Conservation (phyloP, 2,888 invertebrate genomes). For the Dione vanillae region DNA sequence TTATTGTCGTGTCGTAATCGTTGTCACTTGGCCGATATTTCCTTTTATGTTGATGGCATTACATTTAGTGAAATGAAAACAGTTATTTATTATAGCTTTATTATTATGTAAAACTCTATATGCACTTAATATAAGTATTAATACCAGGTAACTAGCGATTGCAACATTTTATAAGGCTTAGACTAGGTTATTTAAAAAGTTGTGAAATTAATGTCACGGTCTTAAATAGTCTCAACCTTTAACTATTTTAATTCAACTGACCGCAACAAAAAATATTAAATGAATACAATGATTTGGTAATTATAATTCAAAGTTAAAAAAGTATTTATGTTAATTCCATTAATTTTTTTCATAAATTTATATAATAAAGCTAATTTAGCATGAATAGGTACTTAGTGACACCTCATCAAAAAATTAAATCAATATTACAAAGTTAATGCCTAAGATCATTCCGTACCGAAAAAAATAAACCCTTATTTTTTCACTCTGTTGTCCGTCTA, state of each 20-base stretch:
- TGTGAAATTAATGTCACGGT: slow-evolving; percentile 45
- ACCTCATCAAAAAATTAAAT: background rate
- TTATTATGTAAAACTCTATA: slow-evolving; percentile 5
- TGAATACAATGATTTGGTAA: slow-evolving; percentile 29
- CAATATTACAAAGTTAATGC: background rate
- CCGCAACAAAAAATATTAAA: slow-evolving; percentile 29
- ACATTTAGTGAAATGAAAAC: background rate
- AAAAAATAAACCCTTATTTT: background rate
- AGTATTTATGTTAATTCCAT: slow-evolving; percentile 18
- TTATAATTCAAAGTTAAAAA: slow-evolving; percentile 15
- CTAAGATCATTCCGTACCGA: background rate
- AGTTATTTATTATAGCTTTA: background rate
- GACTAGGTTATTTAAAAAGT: slow-evolving; percentile 34
- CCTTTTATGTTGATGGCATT: background rate
- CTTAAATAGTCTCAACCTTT: slow-evolving; percentile 35
- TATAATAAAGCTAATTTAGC: background rate
- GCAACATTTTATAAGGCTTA: slow-evolving; percentile 35
- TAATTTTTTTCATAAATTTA: slow-evolving; percentile 3
- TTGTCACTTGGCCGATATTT: too few relatives aligned
- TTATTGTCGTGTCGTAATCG: too few relatives aligned
- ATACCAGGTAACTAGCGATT: slow-evolving; percentile 14
- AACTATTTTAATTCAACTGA: slow-evolving; percentile 33
- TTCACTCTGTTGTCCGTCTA: too few relatives aligned
- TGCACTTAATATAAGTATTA: background rate
- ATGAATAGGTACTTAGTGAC: background rate